These are phyloP conservation scores for Amblyteles armatorius DNA, from an alignment of 2,888 invertebrate genomes.

Conservation along the genomic window DNA sequence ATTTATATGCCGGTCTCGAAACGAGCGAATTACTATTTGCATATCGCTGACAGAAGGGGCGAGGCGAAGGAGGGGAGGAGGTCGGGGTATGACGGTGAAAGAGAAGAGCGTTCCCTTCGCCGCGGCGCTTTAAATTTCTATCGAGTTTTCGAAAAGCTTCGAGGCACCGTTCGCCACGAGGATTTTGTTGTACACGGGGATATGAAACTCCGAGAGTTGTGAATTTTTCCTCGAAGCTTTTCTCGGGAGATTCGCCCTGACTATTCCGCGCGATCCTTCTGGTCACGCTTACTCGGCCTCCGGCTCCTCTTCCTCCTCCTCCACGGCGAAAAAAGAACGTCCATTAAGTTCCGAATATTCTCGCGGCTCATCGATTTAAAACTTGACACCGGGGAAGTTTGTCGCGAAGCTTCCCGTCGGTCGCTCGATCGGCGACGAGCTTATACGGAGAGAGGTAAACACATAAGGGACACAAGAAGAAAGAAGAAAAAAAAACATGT, in stretches of 20 bases:
- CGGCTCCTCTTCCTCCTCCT: neutral
- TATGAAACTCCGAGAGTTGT: slow-evolving; percentile 46
- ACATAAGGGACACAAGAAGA: neutral
- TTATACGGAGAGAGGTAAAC: neutral
- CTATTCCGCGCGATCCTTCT: neutral
- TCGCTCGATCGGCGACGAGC: slow-evolving; percentile 32
- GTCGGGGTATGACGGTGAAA: neutral
- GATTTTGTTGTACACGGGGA: slow-evolving; percentile 45
- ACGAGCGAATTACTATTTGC: slow-evolving; percentile 60
- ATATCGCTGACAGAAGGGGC: slow-evolving; percentile 49
- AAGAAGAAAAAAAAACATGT: neutral
- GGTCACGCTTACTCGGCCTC: neutral
- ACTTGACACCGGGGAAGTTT: slow-evolving; percentile 42
- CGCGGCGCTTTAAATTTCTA: slow-evolving; percentile 59
- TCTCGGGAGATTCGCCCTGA: neutral
- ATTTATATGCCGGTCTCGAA: slow-evolving; percentile 62
- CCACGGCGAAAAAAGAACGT: slow-evolving; percentile 3
- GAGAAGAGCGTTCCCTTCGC: slow-evolving; percentile 17
- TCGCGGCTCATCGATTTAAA: slow-evolving; percentile 56
- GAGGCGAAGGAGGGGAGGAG: neutral
- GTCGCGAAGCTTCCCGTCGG: slow-evolving; percentile 11
- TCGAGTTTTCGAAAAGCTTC: slow-evolving; percentile 62
- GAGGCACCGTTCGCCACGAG: slow-evolving; percentile 19
- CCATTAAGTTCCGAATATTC: slow-evolving; percentile 56
- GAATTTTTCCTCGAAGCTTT: slow-evolving; percentile 41